Conservation (phyloP, 2,888 invertebrate genomes). For the Muschampia plurimacula region DNA sequence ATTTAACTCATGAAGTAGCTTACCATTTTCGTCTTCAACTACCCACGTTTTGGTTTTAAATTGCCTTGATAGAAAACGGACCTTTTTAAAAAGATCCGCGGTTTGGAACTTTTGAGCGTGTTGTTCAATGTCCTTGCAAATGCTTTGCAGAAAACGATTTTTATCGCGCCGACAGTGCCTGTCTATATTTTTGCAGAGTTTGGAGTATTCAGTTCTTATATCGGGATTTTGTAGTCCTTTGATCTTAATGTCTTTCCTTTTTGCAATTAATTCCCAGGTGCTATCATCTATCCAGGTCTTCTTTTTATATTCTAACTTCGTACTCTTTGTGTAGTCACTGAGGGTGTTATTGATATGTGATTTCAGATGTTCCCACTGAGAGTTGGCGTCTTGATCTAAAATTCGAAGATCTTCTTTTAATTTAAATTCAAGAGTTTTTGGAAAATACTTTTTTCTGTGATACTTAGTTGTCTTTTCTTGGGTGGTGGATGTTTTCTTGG, state of each 20-base stretch:
- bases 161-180: neutral
- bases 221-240: neutral
- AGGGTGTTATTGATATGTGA: neutral
- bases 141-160: neutral
- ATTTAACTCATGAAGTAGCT: neutral
- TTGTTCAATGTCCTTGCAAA: constrained; percentile 1
- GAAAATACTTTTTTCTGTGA: neutral
- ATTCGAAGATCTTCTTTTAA: neutral
- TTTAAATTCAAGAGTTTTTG: neutral
- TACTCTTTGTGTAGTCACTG: neutral
- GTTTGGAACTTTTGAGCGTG: neutral
- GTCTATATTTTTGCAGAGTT: neutral
- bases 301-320: neutral
- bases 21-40: neutral
- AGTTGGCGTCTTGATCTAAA: neutral
- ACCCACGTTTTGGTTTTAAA: neutral
- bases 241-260: neutral
- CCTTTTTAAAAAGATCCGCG: neutral
- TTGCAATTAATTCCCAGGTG: neutral
- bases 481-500: neutral
- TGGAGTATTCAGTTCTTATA: neutral
- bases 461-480: neutral
- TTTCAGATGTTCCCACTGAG: constrained; percentile 5
- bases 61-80: neutral
- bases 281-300: neutral